Base-by-base conservation (phyloP, 2,888 invertebrate genomes). In the Cosmopolites sordidus region DNA sequence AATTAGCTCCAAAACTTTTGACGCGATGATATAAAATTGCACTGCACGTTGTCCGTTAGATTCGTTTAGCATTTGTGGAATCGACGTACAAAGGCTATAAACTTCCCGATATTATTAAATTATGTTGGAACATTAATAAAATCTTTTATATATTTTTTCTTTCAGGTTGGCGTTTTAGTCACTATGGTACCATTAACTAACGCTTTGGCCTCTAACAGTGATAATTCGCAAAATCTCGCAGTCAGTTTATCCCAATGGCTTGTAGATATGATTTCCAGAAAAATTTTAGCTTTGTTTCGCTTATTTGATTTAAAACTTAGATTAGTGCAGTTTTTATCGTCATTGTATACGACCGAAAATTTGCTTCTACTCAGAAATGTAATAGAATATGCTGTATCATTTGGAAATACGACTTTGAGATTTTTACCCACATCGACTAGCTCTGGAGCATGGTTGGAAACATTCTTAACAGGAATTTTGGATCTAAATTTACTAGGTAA, bases 281-380 rank as follows among this genome's bases (percentile, higher is more conserved):
- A 48, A 29, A 22, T 56, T 1, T 17, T 16, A 12, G 16, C 22
- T 11, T 16, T 67, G 1, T 59, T 60, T 33, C 62, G 66, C 30
- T 6, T 64, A 1, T 49, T 66, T 11, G 62, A 67, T 18, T 43
- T 69, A 1, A 69, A 69, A 50, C 42, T 64, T 6, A 58, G 65
- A 1, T 30, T 62, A 2, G 49, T 62, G 5, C 55, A 58, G 43
- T 62, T 66, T 18, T 29, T 67, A n/a, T 46, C 56, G 2, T 60
- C 64, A 0, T 51, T 68, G 5, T 63, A 63, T 43, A 66, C 64
- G 12, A 52, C 61, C 2, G 67, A 69, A n/a, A 69, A 68, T 39
- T 50, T 69, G 8, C 16, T 58, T 8, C 46, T 66, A 17, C n/a
- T 65, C 11, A 60, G 64, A 27, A 61, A 54, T 17, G 46, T 60